Percentiles rank a stretch among this genome's conserved stretches.
These are phyloP conservation scores for Galemys pyrenaicus DNA, from an alignment of 2,113 vertebrate genomes.

Conservation along the genomic window DNA sequence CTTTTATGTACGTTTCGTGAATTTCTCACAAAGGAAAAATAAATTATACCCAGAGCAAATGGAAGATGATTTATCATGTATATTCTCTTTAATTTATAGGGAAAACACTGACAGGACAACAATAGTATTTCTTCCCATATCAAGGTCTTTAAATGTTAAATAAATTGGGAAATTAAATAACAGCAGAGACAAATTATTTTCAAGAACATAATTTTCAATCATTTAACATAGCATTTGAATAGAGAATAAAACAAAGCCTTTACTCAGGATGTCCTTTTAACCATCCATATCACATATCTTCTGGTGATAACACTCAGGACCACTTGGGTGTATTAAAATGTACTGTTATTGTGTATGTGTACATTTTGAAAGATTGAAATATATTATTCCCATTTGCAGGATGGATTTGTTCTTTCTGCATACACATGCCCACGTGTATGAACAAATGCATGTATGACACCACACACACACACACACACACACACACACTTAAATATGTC, in stretches of 20 bases:
- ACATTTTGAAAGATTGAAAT: neutral
- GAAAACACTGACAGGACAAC: neutral
- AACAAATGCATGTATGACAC: too few relatives aligned
- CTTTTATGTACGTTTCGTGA: conserved; percentile 26
- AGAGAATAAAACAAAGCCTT: neutral
- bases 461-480: too few relatives aligned
- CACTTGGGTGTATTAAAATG: neutral
- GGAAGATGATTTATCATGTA: conserved; percentile 1
- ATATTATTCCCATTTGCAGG: neutral
- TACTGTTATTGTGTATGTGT: neutral
- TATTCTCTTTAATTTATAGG: neutral
- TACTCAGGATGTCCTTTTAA: neutral
- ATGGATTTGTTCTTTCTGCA: neutral
- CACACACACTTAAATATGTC: neutral
- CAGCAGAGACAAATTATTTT: conserved; percentile 42
- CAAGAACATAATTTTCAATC: conserved; percentile 1
- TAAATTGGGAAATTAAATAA: conserved; percentile 34
- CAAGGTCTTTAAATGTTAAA: conserved; percentile 22
- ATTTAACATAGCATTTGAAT: conserved; percentile 4
- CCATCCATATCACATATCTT: neutral
- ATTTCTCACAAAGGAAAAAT: conserved; percentile 31
- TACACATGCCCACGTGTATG: too few relatives aligned
- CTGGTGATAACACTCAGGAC: neutral
- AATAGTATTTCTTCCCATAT: conserved; percentile 40
- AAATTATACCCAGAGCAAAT: neutral